Percentiles rank a stretch among this genome's conserved stretches.
These are phyloP conservation scores for Daboia siamensis DNA, from an alignment of 2,113 vertebrate genomes.

Conservation along the genomic window DNA sequence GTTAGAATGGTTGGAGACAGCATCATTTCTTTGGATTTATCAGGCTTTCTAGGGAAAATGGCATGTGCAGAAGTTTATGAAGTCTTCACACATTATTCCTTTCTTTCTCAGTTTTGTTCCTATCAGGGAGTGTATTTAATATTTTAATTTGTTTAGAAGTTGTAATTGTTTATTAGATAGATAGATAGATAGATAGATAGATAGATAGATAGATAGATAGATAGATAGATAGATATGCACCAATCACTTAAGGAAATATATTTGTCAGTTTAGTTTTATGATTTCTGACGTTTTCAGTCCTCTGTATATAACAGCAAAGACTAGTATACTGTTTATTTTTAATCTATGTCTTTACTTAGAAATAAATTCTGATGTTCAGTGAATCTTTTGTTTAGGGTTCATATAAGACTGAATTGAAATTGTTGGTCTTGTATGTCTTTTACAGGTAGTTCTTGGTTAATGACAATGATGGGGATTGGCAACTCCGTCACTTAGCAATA, in stretches of 20 bases:
- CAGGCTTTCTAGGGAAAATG: not conserved
- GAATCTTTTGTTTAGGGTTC: not conserved
- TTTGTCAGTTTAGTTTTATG: not conserved
- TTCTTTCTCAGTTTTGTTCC: not conserved
- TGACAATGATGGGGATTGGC: not conserved
- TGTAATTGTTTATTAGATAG: not conserved
- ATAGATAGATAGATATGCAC: too few relatives aligned
- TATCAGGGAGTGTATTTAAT: not conserved
- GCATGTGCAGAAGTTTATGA: too few relatives aligned
- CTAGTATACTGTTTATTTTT: not conserved
- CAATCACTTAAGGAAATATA: not conserved
- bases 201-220: too few relatives aligned
- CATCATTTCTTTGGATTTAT: not conserved
- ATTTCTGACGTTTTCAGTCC: slow-evolving; percentile 8
- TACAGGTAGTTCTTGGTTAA: not conserved
- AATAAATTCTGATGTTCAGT: not conserved
- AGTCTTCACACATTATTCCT: not conserved
- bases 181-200: too few relatives aligned
- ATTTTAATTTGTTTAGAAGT: not conserved
- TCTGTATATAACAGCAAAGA: not conserved
- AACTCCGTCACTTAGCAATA: not conserved
- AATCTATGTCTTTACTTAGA: not conserved
- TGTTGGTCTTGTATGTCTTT: not conserved
- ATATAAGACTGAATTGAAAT: not conserved
- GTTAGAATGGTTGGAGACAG: not conserved